Conservation (phyloP, 2,888 invertebrate species). For the Atethmia centrago region DNA sequence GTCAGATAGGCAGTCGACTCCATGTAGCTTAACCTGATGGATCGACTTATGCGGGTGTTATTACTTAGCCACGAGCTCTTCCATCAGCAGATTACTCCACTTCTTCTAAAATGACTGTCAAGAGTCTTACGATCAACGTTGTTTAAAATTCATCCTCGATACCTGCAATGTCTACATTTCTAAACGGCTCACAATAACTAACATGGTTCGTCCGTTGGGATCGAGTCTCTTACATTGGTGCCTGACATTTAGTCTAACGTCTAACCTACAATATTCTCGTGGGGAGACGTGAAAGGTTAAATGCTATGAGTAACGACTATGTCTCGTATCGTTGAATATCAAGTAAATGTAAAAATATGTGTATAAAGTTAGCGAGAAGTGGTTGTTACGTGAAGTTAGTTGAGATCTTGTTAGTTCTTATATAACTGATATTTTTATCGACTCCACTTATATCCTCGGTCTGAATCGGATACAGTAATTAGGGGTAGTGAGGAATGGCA, state of each 20-base stretch:
- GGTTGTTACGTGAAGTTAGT: neutral
- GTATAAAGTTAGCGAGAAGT: neutral
- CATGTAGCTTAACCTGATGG: too few species aligned
- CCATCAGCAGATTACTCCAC: neutral
- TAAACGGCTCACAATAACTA: constrained; percentile 33
- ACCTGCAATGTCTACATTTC: constrained; percentile 5
- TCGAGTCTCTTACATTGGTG: constrained; percentile 33
- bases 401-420: neutral
- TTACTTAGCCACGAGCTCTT: too few species aligned
- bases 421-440: neutral
- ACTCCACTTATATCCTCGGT: neutral
- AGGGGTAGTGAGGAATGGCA: too few species aligned
- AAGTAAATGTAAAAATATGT: constrained; percentile 25
- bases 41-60: too few species aligned
- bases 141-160: neutral
- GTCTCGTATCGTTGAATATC: constrained; percentile 43
- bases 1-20: too few species aligned
- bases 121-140: neutral
- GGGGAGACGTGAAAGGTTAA: constrained; percentile 59
- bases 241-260: constrained; percentile 53
- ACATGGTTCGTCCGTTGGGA: constrained; percentile 34
- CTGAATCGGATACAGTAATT: neutral
- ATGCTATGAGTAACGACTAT: constrained; percentile 53
- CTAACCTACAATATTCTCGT: constrained; percentile 34
- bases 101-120: neutral